Evolutionary conservation across 1,140 invertebrate species (phyloP), one percentile per base, ranked within the genome.

Genomic region (Macrotrachela quadricornifera): DNA sequence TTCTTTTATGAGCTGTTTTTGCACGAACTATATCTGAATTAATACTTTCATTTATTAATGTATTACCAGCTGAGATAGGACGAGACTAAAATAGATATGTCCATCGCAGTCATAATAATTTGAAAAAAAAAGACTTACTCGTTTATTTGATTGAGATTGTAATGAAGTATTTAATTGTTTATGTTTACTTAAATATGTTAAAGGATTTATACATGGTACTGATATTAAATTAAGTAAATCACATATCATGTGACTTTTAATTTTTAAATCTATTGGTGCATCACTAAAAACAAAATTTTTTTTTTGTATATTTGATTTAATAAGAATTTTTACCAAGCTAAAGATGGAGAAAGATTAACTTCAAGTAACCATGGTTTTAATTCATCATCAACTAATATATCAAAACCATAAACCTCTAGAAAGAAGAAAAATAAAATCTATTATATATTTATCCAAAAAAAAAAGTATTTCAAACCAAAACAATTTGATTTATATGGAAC

Each of bases 201-300:
- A n/a, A 21, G 53, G 46, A 54, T 54, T 49, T 39, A 46, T 30
- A 43, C 53, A 54, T 37, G 17, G 55, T 58, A 88, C 75, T 48
- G 88, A 86, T 56, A 87, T 78, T 51, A 92, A 74, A 45, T 83
- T 90, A 44, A 95, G 74, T 4, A 91, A 72, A 74, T 94, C 87
- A 10, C 83, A 78, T 57, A 91, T 72, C 62, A 94, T 77, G 10
- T 85, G 82, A 1, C 83, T 83, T 71, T 95, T 95, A 1, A 95
- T 78, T 64, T 83, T 79, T 30, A 85, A 77, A 71, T 95, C 88
- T 46, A 92, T 66, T 0, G 85, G 83, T 57, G 84, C 83, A 69
- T 91, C 85, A 65, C 86, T 69, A 56, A n/a, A n/a, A n/a, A n/a
- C n/a, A n/a, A n/a, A n/a, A n/a, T n/a, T n/a, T n/a, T 17, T 62